Evolutionary conservation across 2,113 vertebrate genomes (phyloP), one percentile per base, ranked within the genome.

Genomic region (Perca flavescens): DNA sequence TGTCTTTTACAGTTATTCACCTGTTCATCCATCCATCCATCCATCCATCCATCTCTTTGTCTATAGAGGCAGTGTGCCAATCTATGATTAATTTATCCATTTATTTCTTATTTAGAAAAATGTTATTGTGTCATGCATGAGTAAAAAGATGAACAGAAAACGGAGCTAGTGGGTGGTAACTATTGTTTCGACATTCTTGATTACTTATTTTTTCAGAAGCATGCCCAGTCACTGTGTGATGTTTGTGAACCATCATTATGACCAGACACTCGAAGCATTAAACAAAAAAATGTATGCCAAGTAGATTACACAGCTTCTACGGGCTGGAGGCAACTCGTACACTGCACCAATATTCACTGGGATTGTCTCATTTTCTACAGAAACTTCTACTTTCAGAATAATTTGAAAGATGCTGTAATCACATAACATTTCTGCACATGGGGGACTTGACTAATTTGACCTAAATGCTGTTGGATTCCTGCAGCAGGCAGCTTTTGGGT

Each of bases 351-450:
- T 85, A 83, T 83, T 57, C 34, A 2, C 19, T 49, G 56, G 25
- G 75, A 75, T 60, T 3, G 34, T 77, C 60, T 74, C 52, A 54
- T 77, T 70, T 78, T 65, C 28, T 50, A 13, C 56, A 78, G 60
- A 77, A 60, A 65, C 4, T 0, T 69, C 43, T 58, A 22, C 63
- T 22, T 68, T 74, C 63, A 31, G 49, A 69, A 46, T 68, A 43
- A 73, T 74, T 77, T 80, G 34, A 77, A 83, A 69, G 40, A 79
- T 69, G 43, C 57, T 68, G 58, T 74, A 67, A 69, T 83, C 53
- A 34, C 52, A 74, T 14, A 56, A 73, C 43, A 85, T 70, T 68
- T 61, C 52, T 31, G 28, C 71, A 73, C 43, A 36, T 47, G 28
- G 46, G 46, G 56, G 64, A 74, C 54, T 61, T 73, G 14, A 43